Evolutionary conservation across 1,140 invertebrate genomes (phyloP).

Genomic region (Wiebesia pumilae): DNA sequence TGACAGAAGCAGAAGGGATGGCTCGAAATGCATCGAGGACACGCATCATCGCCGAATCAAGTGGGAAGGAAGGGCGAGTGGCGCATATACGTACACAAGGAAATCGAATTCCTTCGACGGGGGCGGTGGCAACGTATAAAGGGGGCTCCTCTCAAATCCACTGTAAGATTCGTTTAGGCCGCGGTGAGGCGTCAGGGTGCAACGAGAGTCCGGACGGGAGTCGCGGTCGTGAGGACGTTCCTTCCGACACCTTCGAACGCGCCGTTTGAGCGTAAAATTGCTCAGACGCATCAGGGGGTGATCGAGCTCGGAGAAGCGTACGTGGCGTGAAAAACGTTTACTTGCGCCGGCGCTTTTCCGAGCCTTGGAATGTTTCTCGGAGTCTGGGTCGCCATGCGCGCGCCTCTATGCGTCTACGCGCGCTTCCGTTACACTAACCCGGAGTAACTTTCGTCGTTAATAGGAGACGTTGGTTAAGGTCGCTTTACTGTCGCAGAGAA

Average conservation of each 20-base stretch:
- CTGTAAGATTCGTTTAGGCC: constrained; percentile 74
- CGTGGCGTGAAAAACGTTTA: constrained; percentile 11
- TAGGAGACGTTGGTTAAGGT: not conserved
- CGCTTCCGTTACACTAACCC: not conserved
- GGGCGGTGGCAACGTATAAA: not conserved
- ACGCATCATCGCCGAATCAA: constrained; percentile 49
- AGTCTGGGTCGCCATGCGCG: not conserved
- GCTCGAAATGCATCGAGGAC: constrained; percentile 23
- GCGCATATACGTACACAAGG: constrained; percentile 12
- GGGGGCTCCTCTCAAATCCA: constrained; percentile 73
- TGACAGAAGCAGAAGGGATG: not conserved
- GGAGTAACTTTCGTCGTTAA: not conserved
- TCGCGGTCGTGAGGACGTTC: not conserved
- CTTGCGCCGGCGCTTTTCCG: not conserved
- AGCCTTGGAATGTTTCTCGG: not conserved
- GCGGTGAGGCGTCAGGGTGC: constrained; percentile 55
- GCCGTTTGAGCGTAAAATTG: constrained; percentile 48
- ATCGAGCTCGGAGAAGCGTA: not conserved
- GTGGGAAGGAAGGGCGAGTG: constrained; percentile 4
- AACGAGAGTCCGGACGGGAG: constrained; percentile 56
- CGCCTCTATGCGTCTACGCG: too few relatives aligned
- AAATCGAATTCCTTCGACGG: constrained; percentile 45
- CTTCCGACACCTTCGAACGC: not conserved
- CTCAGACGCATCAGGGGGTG: not conserved
- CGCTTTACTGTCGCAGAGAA: not conserved